These are phyloP conservation scores for Nomada goodeniana DNA, from an alignment of 2,888 invertebrate species.

Conservation along the genomic window DNA sequence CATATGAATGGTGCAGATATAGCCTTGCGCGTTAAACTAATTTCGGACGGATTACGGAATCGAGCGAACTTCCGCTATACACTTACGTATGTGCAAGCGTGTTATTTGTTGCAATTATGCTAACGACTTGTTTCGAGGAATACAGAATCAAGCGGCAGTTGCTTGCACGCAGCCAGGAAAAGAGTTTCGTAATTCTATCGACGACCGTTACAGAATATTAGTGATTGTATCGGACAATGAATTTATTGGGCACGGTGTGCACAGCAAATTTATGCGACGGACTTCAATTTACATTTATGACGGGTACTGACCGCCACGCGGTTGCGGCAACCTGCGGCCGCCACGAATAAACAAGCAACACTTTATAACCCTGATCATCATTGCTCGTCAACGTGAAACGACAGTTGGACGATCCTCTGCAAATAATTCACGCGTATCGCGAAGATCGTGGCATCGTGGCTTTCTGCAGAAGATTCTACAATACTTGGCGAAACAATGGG, in stretches of 20 bases:
- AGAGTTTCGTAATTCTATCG: constrained; percentile 47
- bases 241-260: constrained; percentile 45
- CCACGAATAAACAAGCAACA: constrained; percentile 40
- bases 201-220: constrained; percentile 57
- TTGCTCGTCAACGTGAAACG: constrained; percentile 40
- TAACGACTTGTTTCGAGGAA: too few species aligned
- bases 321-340: constrained; percentile 36
- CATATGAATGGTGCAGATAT: too few species aligned
- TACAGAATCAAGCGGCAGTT: too few species aligned
- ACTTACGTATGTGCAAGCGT: too few species aligned
- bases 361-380: constrained; percentile 36
- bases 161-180: not conserved
- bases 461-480: not conserved
- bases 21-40: too few species aligned
- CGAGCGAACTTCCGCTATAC: too few species aligned
- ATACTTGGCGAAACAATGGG: too few species aligned
- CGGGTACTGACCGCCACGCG: constrained; percentile 27
- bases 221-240: constrained; percentile 50
- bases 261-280: constrained; percentile 54
- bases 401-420: constrained; percentile 3
- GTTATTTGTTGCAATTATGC: too few species aligned
- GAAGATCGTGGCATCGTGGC: not conserved
- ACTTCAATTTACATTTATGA: constrained; percentile 60
- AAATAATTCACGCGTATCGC: constrained; percentile 27
- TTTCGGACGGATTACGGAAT: too few species aligned